Percentiles rank a stretch among this genome's conserved stretches.
Conservation (phyloP, 37 sponge, comb jelly and placozoan genomes). For the Cliona cf. orientalis region DNA sequence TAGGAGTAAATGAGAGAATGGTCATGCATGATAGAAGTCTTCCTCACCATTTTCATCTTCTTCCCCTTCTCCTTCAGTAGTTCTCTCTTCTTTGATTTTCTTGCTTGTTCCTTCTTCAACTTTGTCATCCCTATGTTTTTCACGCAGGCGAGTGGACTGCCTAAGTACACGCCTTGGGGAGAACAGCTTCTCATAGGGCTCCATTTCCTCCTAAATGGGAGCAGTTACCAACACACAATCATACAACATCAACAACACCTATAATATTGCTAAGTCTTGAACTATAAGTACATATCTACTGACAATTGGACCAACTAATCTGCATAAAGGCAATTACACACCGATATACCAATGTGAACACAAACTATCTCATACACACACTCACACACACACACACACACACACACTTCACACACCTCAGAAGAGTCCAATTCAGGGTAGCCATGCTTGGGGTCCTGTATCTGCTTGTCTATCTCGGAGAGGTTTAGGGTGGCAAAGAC, state of each 20-base stretch:
- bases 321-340: not conserved
- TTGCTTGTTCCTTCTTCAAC: not conserved
- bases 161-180: conserved; percentile 39
- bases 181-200: conserved; percentile 81
- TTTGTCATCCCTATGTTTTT: no score
- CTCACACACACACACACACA: conserved; percentile 14
- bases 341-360: not conserved
- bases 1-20: no score
- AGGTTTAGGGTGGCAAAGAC: conserved; percentile 66
- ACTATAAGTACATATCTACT: not conserved
- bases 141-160: not conserved
- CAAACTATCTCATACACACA: not conserved
- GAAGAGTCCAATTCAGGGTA: conserved; percentile 18
- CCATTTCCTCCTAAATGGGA: conserved; percentile 61
- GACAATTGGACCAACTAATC: not conserved
- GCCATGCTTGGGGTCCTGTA: conserved; percentile 17
- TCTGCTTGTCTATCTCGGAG: conserved; percentile 54
- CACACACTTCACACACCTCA: conserved; percentile 11
- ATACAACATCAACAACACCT: not conserved
- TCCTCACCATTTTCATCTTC: conserved; percentile 5
- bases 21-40: no score
- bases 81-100: not conserved
- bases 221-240: not conserved
- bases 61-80: no score
- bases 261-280: not conserved